Base-by-base conservation (phyloP, 2,113 vertebrate species). In the Epinephelus cyanopodus region DNA sequence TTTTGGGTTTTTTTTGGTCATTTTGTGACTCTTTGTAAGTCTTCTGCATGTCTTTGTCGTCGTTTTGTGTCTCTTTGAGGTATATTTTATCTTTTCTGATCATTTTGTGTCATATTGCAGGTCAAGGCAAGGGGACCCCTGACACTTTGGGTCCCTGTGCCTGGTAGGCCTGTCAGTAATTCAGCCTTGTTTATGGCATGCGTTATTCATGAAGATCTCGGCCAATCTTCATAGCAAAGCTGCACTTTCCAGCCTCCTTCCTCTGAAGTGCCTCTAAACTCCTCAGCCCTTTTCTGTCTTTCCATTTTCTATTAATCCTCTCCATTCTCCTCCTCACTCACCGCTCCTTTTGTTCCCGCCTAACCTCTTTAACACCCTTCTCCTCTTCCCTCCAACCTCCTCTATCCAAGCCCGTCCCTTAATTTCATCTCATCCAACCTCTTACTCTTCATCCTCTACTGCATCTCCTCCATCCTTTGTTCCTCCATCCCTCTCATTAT, bases 171-270 rank as follows among this genome's bases (percentile, higher is more conserved):
- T 10, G 8, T 45, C 9, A 45, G 42, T 10, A 11, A 45, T 45
- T 8, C 42, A 45, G 8, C 42, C 8, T 3, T 45, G 11, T 45
- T 45, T 45, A 90, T 53, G 83, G 52, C 86, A 84, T 85, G 57
- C 75, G 83, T 92, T 92, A 94, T 91, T 90, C 73, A 90, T 93
- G 70, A 39, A 50, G 80, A 83, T 79, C 77, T 65, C 84, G 91
- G 82, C 84, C 88, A 57, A 71, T 88, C 74, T 61, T 79, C 48
- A 14, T 25, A 79, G 66, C 64, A 77, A 69, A 83, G 50, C n/a
- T 9, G 10, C 57, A 37, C 52, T 76, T 68, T 58, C 65, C 63
- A 74, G 5, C 50, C 64, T 58, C 63, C 70, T 73, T 64, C 27
- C 50, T 66, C 29, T 64, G 71, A 78, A 89, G 72, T 42, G 65